These are phyloP conservation scores for Notolepis coatsorum DNA, from an alignment of 2,797 vertebrate genomes.

Conservation along the genomic window DNA sequence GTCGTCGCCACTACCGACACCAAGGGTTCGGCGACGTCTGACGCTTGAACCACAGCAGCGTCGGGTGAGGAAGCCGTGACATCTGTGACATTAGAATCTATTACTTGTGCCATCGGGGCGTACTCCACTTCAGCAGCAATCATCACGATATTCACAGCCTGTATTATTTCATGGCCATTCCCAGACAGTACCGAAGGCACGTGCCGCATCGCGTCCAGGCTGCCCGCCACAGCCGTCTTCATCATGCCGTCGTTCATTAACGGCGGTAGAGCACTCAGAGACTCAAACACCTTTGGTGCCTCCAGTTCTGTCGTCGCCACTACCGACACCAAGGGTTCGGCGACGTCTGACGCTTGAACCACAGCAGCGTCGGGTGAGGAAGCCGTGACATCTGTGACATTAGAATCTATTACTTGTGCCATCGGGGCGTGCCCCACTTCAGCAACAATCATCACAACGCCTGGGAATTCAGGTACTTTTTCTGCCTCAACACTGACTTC, in stretches of 20 bases:
- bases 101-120: slow-evolving; percentile 33
- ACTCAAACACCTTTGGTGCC: slow-evolving; percentile 51
- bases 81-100: slow-evolving; percentile 28
- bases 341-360: slow-evolving; percentile 24
- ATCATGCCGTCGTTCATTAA: slow-evolving; percentile 28
- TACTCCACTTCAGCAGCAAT: no score
- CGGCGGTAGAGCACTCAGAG: background rate
- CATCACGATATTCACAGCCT: slow-evolving; percentile 45
- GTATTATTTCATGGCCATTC: slow-evolving; percentile 49
- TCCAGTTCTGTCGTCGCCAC: slow-evolving; percentile 20
- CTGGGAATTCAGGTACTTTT: slow-evolving; percentile 32
- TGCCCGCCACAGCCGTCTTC: slow-evolving; percentile 40
- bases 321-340: slow-evolving; percentile 33
- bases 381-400: slow-evolving; percentile 27
- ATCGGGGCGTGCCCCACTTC: slow-evolving; percentile 11
- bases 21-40: slow-evolving; percentile 34
- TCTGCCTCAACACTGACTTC: slow-evolving; percentile 27
- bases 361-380: slow-evolving; percentile 28
- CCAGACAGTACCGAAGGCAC: slow-evolving; percentile 39
- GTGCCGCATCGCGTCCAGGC: slow-evolving; percentile 50
- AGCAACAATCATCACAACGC: slow-evolving; percentile 18
- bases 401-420: slow-evolving; percentile 23
- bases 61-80: slow-evolving; percentile 25
- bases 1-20: slow-evolving; percentile 14
- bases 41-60: slow-evolving; percentile 23